Evolutionary conservation across 2,888 invertebrate genomes (phyloP).

Genomic region (Chironomus riparius): DNA sequence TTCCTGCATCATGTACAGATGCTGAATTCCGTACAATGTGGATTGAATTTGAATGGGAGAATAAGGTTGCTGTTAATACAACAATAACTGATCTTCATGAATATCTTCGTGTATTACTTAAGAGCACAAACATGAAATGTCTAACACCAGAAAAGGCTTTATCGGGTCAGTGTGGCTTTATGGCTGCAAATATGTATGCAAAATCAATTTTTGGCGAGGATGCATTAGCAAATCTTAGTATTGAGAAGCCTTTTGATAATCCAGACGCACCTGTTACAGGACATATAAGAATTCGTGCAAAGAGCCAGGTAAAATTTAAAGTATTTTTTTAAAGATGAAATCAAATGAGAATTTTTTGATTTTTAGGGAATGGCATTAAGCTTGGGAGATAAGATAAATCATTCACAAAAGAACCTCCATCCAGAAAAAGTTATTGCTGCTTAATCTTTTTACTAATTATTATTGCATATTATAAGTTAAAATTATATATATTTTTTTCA

Average conservation of each 20-base stretch:
- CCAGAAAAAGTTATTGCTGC: constrained; percentile 44
- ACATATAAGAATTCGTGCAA: constrained; percentile 95
- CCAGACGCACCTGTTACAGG: constrained; percentile 84
- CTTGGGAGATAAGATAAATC: constrained; percentile 95
- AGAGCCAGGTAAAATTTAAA: constrained; percentile 72
- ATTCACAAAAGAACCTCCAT: constrained; percentile 66
- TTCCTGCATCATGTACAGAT: constrained; percentile 89
- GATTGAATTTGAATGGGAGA: constrained; percentile 99
- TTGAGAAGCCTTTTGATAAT: constrained; percentile 88
- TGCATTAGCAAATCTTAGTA: constrained; percentile 96
- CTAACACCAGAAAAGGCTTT: constrained; percentile 95
- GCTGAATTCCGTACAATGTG: constrained; percentile 98
- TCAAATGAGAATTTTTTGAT: constrained; percentile 8
- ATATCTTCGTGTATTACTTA: constrained; percentile 84
- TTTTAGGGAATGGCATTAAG: constrained; percentile 95
- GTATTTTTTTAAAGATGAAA: background rate
- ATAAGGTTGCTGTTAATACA: constrained; percentile 90
- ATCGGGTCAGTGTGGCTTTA: constrained; percentile 96
- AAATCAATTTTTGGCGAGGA: constrained; percentile 97
- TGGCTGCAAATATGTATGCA: constrained; percentile 99
- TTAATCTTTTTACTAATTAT: constrained; percentile 29
- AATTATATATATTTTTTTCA: background rate
- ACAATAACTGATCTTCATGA: constrained; percentile 84
- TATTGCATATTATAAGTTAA: background rate
- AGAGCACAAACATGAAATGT: constrained; percentile 98